Percentiles rank a stretch among this genome's conserved stretches.
These are phyloP conservation scores for Saguinus midas DNA, from an alignment of 2,113 vertebrate species.

Conservation along the genomic window DNA sequence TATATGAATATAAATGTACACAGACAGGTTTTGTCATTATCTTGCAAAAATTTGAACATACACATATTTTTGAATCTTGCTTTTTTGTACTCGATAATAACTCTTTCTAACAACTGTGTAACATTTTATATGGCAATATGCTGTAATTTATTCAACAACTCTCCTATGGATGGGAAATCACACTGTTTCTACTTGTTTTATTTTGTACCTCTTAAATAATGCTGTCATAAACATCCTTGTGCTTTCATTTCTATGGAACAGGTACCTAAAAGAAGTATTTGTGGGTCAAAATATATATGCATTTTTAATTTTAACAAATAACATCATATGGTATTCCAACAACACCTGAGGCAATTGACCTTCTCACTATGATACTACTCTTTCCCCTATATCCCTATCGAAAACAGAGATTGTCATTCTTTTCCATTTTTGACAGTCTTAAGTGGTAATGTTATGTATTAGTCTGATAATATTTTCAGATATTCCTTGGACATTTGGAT, in stretches of 20 bases:
- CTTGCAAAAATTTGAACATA: conserved; percentile 28
- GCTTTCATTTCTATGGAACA: neutral
- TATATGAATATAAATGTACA: neutral
- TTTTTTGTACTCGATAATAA: conserved; percentile 21
- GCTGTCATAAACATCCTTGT: neutral
- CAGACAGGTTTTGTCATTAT: neutral
- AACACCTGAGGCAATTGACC: neutral
- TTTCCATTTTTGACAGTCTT: neutral
- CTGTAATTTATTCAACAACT: neutral
- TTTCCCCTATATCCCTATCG: neutral
- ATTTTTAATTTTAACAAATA: neutral
- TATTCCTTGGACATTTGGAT: neutral
- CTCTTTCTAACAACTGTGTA: neutral
- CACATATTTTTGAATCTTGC: neutral
- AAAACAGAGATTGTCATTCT: neutral
- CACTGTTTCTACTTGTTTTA: conserved; percentile 18
- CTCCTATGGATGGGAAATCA: neutral
- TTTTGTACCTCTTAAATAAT: conserved; percentile 33
- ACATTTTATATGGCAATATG: conserved; percentile 12
- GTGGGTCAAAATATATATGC: neutral
- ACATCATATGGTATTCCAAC: neutral
- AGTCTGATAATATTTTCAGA: neutral
- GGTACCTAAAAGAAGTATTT: neutral
- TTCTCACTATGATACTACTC: neutral
- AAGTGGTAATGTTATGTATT: neutral